Evolutionary conservation across 2,797 vertebrate genomes (phyloP), one percentile per base, ranked within the genome.

Genomic region (Huso huso): DNA sequence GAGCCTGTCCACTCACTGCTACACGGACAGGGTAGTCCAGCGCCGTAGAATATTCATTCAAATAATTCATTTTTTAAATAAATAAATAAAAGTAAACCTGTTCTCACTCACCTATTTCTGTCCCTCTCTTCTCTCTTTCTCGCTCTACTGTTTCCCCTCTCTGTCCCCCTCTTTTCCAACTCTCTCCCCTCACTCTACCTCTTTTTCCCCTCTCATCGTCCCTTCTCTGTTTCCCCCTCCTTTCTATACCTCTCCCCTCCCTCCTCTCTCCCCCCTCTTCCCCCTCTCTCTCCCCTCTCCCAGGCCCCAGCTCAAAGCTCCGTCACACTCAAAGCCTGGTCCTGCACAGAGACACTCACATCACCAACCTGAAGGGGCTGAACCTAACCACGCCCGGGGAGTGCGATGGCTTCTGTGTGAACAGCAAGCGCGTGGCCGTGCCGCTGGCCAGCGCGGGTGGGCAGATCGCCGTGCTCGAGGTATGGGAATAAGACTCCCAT

Each of bases 381-480:
- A 97, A 91, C 83, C 92, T 98, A 74, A 99, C 95, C 51, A 98
- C 93, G 0, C 96, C 96, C 0, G 96, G 96, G 0, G 96, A 99
- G 81, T 85, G 91, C 0, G 91, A 99, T 0, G 95, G 96, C 70
- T 94, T 99, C 88, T 94, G 90, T 1, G 84, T 88, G 71, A 98
- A 98, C 80, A 74, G 53, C 7, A 80, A 87, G 51, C 87, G 51
- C 87, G 78, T 92, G 2, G 96, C 0, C 0, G 83, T 98, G 60
- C 96, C 96, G 0, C 85, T 99, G 71, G 83, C 93, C 73, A 90
- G 90, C 1, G 83, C 93, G 0, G 95, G 96, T 0, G 94, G 96
- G 6, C 96, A 98, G 82, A 93, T 99, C 1, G 92, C 90, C 0
- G 1, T 99, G 51, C 86, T 95, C 0, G 93, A 98, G 96, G 96